Percentiles rank a stretch among this genome's conserved stretches.
Evolutionary conservation across 1,140 invertebrate species (phyloP).

Genomic region (Drosophila funebris): DNA sequence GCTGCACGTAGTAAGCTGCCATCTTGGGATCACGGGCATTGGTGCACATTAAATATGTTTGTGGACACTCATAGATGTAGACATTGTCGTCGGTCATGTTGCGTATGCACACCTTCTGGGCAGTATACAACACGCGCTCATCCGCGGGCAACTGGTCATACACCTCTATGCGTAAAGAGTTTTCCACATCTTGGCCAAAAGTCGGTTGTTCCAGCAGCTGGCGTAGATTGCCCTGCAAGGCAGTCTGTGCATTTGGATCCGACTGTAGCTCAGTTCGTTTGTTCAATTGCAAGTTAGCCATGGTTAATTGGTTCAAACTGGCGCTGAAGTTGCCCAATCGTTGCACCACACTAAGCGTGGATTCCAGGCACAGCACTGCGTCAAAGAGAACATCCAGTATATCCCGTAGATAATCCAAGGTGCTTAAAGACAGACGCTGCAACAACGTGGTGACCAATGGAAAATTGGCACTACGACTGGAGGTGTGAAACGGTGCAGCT

Average conservation of each 20-base stretch:
- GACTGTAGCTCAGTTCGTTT: constrained; percentile 36
- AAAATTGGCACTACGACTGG: constrained; percentile 43
- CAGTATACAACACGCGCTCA: constrained; percentile 53
- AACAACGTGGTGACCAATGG: constrained; percentile 45
- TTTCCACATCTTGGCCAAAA: constrained; percentile 40
- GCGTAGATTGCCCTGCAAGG: constrained; percentile 41
- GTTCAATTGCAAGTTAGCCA: constrained; percentile 57
- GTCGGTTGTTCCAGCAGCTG: constrained; percentile 33
- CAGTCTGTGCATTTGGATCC: constrained; percentile 3
- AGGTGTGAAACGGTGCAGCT: constrained; percentile 58
- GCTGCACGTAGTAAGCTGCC: constrained; percentile 53
- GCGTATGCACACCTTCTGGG: constrained; percentile 59
- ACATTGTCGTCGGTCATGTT: constrained; percentile 47
- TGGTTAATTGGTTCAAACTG: constrained; percentile 44
- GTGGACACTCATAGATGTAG: constrained; percentile 70
- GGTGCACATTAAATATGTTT: constrained; percentile 69
- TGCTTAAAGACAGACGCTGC: constrained; percentile 49
- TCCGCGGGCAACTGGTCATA: constrained; percentile 43
- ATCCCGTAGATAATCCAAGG: constrained; percentile 57
- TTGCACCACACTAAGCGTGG: constrained; percentile 53
- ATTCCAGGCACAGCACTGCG: constrained; percentile 47
- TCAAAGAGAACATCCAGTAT: constrained; percentile 54
- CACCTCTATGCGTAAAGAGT: constrained; percentile 19
- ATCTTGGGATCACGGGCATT: constrained; percentile 57
- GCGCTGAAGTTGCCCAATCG: constrained; percentile 47